Evolutionary conservation across 2,113 vertebrate genomes (phyloP).

Genomic region (Labrus mixtus): DNA sequence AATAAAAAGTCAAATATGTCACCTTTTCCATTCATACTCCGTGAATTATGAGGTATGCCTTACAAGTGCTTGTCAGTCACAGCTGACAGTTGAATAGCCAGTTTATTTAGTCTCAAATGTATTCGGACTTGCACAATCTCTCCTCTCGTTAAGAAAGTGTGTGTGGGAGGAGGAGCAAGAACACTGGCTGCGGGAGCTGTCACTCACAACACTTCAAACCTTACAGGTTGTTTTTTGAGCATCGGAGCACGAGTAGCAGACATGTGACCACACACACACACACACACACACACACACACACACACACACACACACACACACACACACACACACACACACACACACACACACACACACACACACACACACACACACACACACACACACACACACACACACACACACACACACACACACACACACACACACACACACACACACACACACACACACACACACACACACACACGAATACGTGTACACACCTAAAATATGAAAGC

Average conservation of each 20-base stretch:
- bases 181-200: constrained; percentile 21
- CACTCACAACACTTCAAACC: not conserved
- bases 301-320: too few relatives aligned
- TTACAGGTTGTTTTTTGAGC: constrained; percentile 8
- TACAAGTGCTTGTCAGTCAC: constrained; percentile 67
- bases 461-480: constrained; percentile 19
- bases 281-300: constrained; percentile 8
- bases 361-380: too few relatives aligned
- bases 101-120: constrained; percentile 58
- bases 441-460: not conserved
- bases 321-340: too few relatives aligned
- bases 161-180: not conserved
- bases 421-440: too few relatives aligned
- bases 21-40: constrained; percentile 57
- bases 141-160: constrained; percentile 12
- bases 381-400: too few relatives aligned
- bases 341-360: too few relatives aligned
- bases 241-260: constrained; percentile 38
- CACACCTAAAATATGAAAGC: constrained; percentile 52
- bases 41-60: constrained; percentile 63
- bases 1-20: constrained; percentile 61
- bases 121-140: constrained; percentile 39
- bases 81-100: constrained; percentile 69
- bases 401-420: too few relatives aligned
- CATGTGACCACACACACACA: constrained; percentile 57